A percentile compares a stretch with the other conserved stretches of the same genome.
Evolutionary conservation across 92 coral and sea anemone species (phyloP).

Genomic region (Phymanthus crucifer): DNA sequence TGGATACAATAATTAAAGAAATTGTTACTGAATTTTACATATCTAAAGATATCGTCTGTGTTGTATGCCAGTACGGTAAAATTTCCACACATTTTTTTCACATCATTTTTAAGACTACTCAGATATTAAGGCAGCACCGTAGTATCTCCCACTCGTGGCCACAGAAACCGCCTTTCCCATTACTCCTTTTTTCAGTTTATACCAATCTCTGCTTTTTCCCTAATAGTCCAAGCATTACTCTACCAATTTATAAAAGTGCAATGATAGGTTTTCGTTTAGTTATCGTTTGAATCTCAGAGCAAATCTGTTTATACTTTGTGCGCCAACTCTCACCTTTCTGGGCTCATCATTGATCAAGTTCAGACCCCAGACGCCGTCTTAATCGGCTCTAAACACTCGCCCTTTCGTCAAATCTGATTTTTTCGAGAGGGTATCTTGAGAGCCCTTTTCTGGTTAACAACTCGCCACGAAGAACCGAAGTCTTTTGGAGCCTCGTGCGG

Average conservation of each 20-base stretch:
- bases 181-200: no score
- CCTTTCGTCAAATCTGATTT: not conserved
- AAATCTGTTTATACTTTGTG: slow-evolving; percentile 4
- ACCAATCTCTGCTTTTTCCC: no score
- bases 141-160: no score
- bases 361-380: slow-evolving; percentile 6
- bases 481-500: not conserved
- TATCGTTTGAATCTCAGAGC: not conserved
- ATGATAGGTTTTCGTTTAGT: not conserved
- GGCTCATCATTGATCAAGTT: not conserved
- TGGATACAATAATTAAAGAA: no score
- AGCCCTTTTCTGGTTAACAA: not conserved
- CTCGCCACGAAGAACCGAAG: not conserved
- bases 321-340: not conserved
- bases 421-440: not conserved
- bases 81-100: no score
- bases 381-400: not conserved
- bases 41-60: no score
- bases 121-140: not conserved
- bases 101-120: not conserved
- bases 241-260: not conserved
- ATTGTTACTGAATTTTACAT: no score
- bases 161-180: no score
- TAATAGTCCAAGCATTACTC: no score
- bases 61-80: no score